These are phyloP conservation scores for Oxyura jamaicensis DNA, from an alignment of 2,113 vertebrate species.

Conservation along the genomic window DNA sequence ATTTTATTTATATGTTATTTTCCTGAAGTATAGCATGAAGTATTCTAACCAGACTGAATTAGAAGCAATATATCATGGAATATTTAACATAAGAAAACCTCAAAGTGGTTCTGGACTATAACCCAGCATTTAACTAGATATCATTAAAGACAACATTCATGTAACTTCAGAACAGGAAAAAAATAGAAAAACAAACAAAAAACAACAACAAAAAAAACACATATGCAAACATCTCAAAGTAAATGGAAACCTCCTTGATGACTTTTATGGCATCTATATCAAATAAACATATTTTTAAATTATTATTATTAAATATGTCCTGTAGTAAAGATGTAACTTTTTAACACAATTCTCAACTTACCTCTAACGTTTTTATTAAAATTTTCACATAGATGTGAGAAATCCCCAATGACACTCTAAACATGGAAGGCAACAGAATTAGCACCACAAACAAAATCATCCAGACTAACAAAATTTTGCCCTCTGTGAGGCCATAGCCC, in stretches of 20 bases:
- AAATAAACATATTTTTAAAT: neutral
- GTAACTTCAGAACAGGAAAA: neutral
- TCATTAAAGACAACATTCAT: neutral
- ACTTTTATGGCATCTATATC: neutral
- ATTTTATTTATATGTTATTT: neutral
- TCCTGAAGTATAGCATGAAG: neutral
- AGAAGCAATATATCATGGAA: neutral
- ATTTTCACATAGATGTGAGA: slow-evolving; percentile 49
- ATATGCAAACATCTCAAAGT: neutral
- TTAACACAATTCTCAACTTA: slow-evolving; percentile 11
- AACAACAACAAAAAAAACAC: neutral
- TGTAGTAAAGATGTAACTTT: neutral
- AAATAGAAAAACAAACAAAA: neutral
- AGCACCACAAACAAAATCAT: neutral
- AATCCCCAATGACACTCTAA: slow-evolving; percentile 49
- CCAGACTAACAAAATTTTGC: neutral
- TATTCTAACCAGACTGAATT: neutral
- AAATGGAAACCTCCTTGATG: neutral
- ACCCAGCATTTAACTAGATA: neutral
- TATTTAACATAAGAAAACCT: neutral
- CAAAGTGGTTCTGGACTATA: neutral
- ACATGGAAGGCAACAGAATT: slow-evolving; percentile 27
- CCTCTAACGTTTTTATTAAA: slow-evolving; percentile 36
- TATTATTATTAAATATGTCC: neutral
- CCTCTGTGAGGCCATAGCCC: neutral